Evolutionary conservation across 2,113 vertebrate species (phyloP).

Genomic region (Ramphastos sulfuratus): DNA sequence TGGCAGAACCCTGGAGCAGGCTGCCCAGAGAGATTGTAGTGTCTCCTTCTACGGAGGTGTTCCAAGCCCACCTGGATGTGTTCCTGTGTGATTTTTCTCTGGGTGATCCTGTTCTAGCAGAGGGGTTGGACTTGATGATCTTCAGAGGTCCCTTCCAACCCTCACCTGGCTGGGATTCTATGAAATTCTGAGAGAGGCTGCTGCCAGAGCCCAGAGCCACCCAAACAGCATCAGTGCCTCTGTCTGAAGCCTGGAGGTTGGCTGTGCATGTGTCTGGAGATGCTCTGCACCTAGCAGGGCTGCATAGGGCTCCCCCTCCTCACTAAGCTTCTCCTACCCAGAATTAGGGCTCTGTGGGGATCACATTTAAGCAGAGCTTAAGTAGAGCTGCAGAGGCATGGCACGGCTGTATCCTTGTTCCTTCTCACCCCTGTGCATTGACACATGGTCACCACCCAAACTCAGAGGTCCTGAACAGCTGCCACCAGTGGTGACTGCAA

Average conservation of each 20-base stretch:
- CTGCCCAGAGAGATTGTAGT: too few relatives aligned
- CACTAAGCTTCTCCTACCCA: not conserved
- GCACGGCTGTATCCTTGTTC: not conserved
- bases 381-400: not conserved
- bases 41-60: too few relatives aligned
- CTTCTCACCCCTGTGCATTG: fast-evolving
- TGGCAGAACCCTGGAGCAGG: too few relatives aligned
- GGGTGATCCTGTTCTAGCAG: too few relatives aligned
- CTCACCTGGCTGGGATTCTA: too few relatives aligned
- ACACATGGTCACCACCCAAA: not conserved
- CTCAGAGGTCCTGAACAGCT: fast-evolving
- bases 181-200: not conserved
- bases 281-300: not conserved
- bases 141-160: too few relatives aligned
- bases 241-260: fast-evolving
- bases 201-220: fast-evolving
- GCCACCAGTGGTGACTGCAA: too few relatives aligned
- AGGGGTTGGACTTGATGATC: too few relatives aligned
- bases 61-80: too few relatives aligned
- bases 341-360: not conserved
- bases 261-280: fast-evolving
- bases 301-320: fast-evolving
- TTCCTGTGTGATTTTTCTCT: too few relatives aligned
- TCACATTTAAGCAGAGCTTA: fast-evolving
- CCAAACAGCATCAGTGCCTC: fast-evolving